Evolutionary conservation across 2,888 invertebrate genomes (phyloP).

Genomic region (Brachynemurus nebulosus): DNA sequence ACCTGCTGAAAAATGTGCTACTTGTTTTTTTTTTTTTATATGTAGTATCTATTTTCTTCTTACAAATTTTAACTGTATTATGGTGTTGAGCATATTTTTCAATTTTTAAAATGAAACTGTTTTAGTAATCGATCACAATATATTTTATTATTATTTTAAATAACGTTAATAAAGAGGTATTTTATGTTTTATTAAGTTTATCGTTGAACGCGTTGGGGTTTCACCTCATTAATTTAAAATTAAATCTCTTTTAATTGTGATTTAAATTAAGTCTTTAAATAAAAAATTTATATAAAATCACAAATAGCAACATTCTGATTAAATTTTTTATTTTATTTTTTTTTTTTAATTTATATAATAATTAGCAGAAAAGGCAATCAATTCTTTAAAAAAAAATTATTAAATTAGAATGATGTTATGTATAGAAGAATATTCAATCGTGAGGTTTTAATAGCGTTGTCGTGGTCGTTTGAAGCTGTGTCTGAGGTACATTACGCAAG

Average conservation of each 20-base stretch:
- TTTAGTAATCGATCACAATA: background rate
- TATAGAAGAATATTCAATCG: too few relatives aligned
- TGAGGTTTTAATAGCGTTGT: constrained; percentile 9
- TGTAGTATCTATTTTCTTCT: too few relatives aligned
- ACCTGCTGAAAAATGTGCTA: constrained; percentile 2
- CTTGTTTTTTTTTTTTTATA: too few relatives aligned
- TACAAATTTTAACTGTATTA: too few relatives aligned
- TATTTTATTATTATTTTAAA: background rate
- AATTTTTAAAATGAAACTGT: background rate
- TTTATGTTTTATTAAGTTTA: background rate
- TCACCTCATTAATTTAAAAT: too few relatives aligned
- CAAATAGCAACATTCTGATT: too few relatives aligned
- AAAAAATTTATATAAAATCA: background rate
- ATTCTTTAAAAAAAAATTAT: too few relatives aligned
- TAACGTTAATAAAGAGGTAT: background rate
- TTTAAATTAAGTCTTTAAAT: too few relatives aligned
- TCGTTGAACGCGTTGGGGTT: background rate
- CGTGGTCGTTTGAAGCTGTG: constrained; percentile 45
- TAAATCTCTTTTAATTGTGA: too few relatives aligned
- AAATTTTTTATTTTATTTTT: too few relatives aligned
- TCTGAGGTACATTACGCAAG: constrained; percentile 53
- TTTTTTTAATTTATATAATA: background rate
- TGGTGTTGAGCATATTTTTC: constrained; percentile 1
- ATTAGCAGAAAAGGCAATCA: constrained; percentile 2
- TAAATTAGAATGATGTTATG: too few relatives aligned